Percentiles rank a stretch among this genome's conserved stretches.
These are phyloP conservation scores for Odobenus rosmarus DNA, from an alignment of 2,113 vertebrate genomes.

Conservation along the genomic window DNA sequence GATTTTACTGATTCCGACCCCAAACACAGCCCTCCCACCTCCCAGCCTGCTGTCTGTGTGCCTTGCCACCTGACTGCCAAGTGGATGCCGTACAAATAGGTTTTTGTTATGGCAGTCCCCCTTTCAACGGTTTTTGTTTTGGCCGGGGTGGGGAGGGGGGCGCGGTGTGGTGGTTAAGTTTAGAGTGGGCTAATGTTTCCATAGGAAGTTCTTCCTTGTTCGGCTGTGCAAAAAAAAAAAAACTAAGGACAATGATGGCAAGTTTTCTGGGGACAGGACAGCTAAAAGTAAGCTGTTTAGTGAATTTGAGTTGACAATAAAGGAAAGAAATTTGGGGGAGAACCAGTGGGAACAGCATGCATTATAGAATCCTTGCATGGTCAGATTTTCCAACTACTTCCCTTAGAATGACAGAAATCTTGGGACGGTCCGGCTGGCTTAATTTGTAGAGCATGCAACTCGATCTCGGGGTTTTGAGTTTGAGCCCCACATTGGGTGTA, in stretches of 20 bases:
- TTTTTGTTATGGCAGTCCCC: background rate
- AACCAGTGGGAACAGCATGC: too few species aligned
- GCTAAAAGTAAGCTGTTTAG: background rate
- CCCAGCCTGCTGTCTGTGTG: rapidly evolving
- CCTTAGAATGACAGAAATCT: background rate
- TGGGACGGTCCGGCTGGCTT: too few species aligned
- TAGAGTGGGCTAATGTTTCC: background rate
- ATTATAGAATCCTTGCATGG: background rate
- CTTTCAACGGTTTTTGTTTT: background rate
- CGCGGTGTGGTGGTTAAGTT: background rate
- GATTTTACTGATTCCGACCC: background rate
- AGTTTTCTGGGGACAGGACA: background rate
- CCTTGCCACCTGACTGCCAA: background rate
- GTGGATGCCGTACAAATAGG: rapidly evolving
- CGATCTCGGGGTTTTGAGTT: too few species aligned
- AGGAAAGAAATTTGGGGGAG: background rate
- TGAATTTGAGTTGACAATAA: background rate
- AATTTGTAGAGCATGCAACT: too few species aligned
- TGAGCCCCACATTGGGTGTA: too few species aligned
- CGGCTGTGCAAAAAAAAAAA: background rate
- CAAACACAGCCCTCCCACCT: background rate
- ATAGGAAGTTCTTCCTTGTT: background rate
- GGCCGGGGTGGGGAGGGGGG: background rate
- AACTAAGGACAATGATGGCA: background rate
- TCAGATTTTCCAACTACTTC: background rate